These are phyloP conservation scores for Mionectes olivaceus DNA, from an alignment of 2,797 vertebrate genomes.

Conservation along the genomic window DNA sequence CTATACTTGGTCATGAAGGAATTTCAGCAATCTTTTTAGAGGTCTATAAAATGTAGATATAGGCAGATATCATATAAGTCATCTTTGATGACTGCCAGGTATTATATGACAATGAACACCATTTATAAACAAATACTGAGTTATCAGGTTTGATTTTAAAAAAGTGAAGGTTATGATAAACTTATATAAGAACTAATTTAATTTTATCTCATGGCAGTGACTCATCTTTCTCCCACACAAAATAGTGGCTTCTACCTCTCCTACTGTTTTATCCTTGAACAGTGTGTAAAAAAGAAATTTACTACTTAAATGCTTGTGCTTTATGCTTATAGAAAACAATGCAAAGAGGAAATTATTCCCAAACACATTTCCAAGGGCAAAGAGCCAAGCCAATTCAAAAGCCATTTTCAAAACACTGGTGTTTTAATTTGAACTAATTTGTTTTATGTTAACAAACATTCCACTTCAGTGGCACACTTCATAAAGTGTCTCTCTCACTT, in stretches of 20 bases:
- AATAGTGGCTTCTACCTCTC: background rate
- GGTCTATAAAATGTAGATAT: background rate
- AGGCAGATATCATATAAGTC: background rate
- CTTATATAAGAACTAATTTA: slow-evolving; percentile 11
- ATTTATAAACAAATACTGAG: slow-evolving; percentile 32
- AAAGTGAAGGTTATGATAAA: slow-evolving; percentile 6
- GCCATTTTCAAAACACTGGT: background rate
- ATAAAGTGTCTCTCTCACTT: background rate
- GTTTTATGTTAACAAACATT: background rate
- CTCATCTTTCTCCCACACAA: slow-evolving; percentile 30
- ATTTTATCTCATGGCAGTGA: slow-evolving; percentile 26
- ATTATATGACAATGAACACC: background rate
- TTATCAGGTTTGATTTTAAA: background rate
- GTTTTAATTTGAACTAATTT: slow-evolving; percentile 18
- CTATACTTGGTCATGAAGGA: background rate
- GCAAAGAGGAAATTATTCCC: background rate
- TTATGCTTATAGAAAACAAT: slow-evolving; percentile 25
- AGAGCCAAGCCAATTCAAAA: slow-evolving; percentile 1
- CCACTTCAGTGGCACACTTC: background rate
- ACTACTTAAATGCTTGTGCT: background rate
- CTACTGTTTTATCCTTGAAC: background rate
- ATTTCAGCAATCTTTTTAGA: background rate
- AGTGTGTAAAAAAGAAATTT: background rate
- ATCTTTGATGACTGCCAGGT: background rate
- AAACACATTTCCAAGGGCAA: background rate